Evolutionary conservation across 1,140 invertebrate genomes (phyloP), one percentile per base, ranked within the genome.

Genomic region (Parasteatoda tepidariorum): DNA sequence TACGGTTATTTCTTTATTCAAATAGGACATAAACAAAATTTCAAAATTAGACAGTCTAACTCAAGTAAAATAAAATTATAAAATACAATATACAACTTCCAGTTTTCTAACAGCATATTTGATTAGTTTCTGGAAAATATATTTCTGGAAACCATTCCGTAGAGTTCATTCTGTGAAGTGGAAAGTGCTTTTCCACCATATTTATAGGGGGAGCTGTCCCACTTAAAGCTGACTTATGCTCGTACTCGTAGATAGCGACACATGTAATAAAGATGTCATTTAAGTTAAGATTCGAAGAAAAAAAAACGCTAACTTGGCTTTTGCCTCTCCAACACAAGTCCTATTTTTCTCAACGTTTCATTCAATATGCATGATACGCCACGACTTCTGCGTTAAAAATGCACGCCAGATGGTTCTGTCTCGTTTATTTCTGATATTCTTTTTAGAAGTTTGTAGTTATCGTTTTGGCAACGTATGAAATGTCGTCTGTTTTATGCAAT

Each of bases 221-320:
- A 34, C n/a, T 48, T 30, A n/a, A 4, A 66, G 33, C 7, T 78
- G 74, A 78, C 74, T 66, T 78, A 55, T 38, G 28, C 34, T 41
- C 61, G 22, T 54, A 48, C 38, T 78, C n/a, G 18, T 2, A 62
- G 61, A 78, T 48, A 33, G 62, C 64, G 61, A 66, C 41, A 66
- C 38, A 15, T 41, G 15, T 78, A 78, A 78, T 78, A 78, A 78
- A 78, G 34, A 54, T 78, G 74, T 78, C 74, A 66, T 66, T 78
- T 78, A 78, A 78, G 59, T 66, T 26, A 55, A 24, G 34, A 38
- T 78, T 28, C 11, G 26, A 28, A 61, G 34, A 18, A 78, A 66
- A 15, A 28, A 22, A 57, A 71, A n/a, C n/a, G n/a, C n/a, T n/a
- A n/a, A 55, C 30, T 74, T 74, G 22, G 54, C 24, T 30, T 71